Percentiles rank a stretch among this genome's conserved stretches.
Conservation (phyloP, 2,888 invertebrate genomes). For the Oithona nana region DNA sequence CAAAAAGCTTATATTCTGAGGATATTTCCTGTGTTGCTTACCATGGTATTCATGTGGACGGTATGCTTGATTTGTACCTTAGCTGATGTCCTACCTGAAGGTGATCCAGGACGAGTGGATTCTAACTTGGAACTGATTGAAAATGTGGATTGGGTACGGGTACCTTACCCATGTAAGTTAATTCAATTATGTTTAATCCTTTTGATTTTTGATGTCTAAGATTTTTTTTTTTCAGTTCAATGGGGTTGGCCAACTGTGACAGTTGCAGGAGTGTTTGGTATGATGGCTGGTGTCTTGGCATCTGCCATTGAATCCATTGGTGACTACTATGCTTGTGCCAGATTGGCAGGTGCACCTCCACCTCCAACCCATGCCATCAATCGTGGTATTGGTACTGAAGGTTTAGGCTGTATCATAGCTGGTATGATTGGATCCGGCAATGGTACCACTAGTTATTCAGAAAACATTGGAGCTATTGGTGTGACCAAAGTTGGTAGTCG, state of each 20-base stretch:
- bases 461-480: conserved; percentile 36
- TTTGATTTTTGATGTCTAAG: background rate
- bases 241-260: conserved; percentile 28
- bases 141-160: conserved; percentile 56
- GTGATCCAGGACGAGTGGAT: conserved; percentile 53
- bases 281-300: conserved; percentile 26
- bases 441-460: conserved; percentile 34
- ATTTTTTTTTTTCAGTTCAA: conserved; percentile 25
- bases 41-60: conserved; percentile 55
- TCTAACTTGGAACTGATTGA: conserved; percentile 43
- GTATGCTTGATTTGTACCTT: conserved; percentile 48
- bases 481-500: conserved; percentile 31
- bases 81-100: conserved; percentile 40
- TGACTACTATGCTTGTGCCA: conserved; percentile 37
- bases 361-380: conserved; percentile 35
- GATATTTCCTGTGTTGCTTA: conserved; percentile 35
- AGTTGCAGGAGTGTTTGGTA: conserved; percentile 25
- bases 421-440: conserved; percentile 31
- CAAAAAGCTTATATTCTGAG: background rate
- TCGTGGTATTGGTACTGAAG: conserved; percentile 33
- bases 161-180: conserved; percentile 51
- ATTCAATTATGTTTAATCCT: background rate
- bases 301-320: conserved; percentile 30
- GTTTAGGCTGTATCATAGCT: conserved; percentile 31
- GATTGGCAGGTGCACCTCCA: conserved; percentile 30